These are phyloP conservation scores for Melitaea athalia DNA, from an alignment of 2,888 invertebrate species.

Conservation along the genomic window DNA sequence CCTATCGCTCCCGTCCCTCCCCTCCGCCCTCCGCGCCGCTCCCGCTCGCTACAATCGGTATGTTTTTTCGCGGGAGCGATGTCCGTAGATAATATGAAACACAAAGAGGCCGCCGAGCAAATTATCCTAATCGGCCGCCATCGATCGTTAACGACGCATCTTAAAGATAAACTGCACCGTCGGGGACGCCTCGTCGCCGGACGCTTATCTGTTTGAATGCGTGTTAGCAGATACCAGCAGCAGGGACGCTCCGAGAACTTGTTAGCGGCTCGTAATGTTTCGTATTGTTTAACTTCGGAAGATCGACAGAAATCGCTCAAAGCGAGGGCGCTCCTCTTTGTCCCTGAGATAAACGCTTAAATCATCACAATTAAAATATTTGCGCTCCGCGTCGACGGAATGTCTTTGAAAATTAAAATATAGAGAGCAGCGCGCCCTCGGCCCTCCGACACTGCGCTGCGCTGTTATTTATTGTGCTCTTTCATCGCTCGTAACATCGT, in stretches of 20 bases:
- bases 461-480: conserved; percentile 51
- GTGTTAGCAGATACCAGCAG: not conserved
- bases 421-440: conserved; percentile 30
- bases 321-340: conserved; percentile 43
- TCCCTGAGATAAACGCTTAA: conserved; percentile 53
- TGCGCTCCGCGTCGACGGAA: conserved; percentile 53
- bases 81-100: conserved; percentile 23
- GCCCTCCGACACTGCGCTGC: conserved; percentile 15
- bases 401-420: conserved; percentile 66
- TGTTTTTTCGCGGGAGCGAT: conserved; percentile 31
- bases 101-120: conserved; percentile 31
- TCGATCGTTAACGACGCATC: conserved; percentile 35
- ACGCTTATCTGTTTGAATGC: not conserved
- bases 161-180: conserved; percentile 26
- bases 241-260: not conserved
- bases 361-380: conserved; percentile 73
- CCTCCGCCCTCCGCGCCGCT: conserved; percentile 21
- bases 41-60: conserved; percentile 29
- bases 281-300: too few species aligned
- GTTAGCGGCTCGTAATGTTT: not conserved
- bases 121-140: conserved; percentile 46
- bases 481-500: conserved; percentile 42
- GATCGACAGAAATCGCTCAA: conserved; percentile 44
- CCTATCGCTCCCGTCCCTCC: conserved; percentile 29
- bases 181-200: conserved; percentile 20